phyloP scores from a whole-genome alignment of 1,140 invertebrate genomes.

The Proctacanthus coquilletti region DNA sequence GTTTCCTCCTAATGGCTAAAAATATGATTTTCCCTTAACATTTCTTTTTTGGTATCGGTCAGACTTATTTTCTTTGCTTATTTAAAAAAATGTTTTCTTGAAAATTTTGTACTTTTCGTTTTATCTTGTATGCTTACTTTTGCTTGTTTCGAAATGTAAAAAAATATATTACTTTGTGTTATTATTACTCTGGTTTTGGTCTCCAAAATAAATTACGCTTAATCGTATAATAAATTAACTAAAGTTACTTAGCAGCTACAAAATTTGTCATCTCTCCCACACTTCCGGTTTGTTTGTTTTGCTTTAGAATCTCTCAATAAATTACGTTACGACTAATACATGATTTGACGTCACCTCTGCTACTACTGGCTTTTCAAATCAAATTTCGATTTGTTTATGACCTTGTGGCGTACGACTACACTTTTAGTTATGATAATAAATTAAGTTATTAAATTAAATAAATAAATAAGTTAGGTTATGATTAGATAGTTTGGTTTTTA shows the following conservation, averaged over 20 bases:
- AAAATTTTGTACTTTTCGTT: neutral
- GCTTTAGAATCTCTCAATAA: constrained; percentile 11
- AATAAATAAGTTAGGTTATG: constrained; percentile 4
- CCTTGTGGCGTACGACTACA: too few relatives aligned
- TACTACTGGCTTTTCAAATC: too few relatives aligned
- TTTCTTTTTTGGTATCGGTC: neutral
- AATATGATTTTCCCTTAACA: too few relatives aligned
- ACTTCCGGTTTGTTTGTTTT: neutral
- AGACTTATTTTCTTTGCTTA: neutral
- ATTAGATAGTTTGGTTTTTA: constrained; percentile 3
- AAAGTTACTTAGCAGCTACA: constrained; percentile 2
- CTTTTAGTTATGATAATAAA: constrained; percentile 2
- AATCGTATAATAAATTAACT: constrained; percentile 1
- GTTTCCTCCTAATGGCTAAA: too few relatives aligned
- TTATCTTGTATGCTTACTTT: neutral
- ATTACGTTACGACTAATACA: too few relatives aligned
- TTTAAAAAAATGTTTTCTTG: neutral
- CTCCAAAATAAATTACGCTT: constrained; percentile 1
- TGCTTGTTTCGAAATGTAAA: neutral
- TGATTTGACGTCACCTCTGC: too few relatives aligned
- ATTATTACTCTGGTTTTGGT: too few relatives aligned
- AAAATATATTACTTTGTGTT: too few relatives aligned
- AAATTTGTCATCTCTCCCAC: too few relatives aligned
- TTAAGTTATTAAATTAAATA: constrained; percentile 3
- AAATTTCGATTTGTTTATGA: too few relatives aligned